These are phyloP conservation scores for Prochilodus magdalenae DNA, from an alignment of 2,113 vertebrate species.

Conservation along the genomic window DNA sequence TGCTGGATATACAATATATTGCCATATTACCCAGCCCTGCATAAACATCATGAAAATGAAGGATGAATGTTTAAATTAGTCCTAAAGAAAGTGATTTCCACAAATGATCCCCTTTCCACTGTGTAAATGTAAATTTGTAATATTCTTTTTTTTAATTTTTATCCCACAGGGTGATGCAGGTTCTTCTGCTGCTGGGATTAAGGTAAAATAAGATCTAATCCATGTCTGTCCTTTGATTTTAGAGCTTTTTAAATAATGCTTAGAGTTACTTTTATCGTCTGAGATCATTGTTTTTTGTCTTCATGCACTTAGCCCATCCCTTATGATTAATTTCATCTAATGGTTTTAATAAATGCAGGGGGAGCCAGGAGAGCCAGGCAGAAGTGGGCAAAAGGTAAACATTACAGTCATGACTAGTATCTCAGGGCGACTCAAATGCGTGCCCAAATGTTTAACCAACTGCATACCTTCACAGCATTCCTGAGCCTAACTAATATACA, in stretches of 20 bases:
- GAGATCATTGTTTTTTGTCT: background rate
- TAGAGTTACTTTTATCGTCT: background rate
- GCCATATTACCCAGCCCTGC: too few species aligned
- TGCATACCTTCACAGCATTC: background rate
- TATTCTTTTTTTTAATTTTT: conserved; percentile 14
- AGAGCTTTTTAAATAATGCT: background rate
- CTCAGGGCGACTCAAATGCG: background rate
- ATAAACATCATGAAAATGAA: background rate
- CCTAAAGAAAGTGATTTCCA: background rate
- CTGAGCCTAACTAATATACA: background rate
- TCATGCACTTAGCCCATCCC: background rate
- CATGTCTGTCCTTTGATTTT: too few species aligned
- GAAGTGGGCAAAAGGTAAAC: conserved; percentile 93
- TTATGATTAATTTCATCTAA: background rate
- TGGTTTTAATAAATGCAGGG: conserved; percentile 77
- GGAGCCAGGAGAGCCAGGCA: conserved; percentile 94
- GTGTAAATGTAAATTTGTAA: background rate
- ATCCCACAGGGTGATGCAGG: conserved; percentile 89
- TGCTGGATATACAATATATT: too few species aligned
- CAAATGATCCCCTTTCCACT: background rate
- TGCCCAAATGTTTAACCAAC: background rate
- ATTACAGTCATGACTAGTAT: background rate
- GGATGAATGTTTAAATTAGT: background rate
- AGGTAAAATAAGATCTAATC: conserved; percentile 77
- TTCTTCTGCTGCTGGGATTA: conserved; percentile 97